Conservation (phyloP, 1,140 invertebrate species). For the Wasmannia auropunctata region DNA sequence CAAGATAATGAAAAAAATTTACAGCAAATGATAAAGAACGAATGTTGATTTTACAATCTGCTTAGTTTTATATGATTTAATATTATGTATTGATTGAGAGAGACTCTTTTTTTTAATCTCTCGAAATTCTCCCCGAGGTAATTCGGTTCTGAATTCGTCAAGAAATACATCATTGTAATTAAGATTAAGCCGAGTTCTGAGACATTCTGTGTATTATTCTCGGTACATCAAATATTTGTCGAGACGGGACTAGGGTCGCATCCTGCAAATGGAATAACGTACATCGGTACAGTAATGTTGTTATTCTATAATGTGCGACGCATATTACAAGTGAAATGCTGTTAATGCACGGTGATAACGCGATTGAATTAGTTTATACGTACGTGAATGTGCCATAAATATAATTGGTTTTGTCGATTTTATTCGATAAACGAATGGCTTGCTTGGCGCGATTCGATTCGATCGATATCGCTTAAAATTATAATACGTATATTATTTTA, state of each 20-base stretch:
- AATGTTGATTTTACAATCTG: no score
- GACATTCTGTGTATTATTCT: neutral
- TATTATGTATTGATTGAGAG: neutral
- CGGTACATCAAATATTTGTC: neutral
- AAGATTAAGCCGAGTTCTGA: neutral
- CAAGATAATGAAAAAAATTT: neutral
- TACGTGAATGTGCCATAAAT: neutral
- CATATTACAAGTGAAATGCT: neutral
- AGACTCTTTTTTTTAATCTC: neutral
- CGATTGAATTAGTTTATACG: neutral
- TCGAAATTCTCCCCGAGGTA: neutral
- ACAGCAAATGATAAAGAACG: neutral
- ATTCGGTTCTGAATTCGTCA: neutral
- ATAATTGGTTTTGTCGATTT: neutral
- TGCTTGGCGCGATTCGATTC: neutral
- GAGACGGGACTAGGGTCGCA: neutral
- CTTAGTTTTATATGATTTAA: neutral
- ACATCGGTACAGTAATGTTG: neutral
- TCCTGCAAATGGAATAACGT: conserved; percentile 1
- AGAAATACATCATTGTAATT: conserved; percentile 7
- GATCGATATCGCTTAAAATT: neutral
- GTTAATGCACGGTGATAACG: neutral
- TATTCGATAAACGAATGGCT: neutral
- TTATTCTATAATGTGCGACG: neutral
- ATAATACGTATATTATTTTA: conserved; percentile 4